These are phyloP conservation scores for Anthoscopus minutus DNA, from an alignment of 2,113 vertebrate genomes.

Conservation along the genomic window DNA sequence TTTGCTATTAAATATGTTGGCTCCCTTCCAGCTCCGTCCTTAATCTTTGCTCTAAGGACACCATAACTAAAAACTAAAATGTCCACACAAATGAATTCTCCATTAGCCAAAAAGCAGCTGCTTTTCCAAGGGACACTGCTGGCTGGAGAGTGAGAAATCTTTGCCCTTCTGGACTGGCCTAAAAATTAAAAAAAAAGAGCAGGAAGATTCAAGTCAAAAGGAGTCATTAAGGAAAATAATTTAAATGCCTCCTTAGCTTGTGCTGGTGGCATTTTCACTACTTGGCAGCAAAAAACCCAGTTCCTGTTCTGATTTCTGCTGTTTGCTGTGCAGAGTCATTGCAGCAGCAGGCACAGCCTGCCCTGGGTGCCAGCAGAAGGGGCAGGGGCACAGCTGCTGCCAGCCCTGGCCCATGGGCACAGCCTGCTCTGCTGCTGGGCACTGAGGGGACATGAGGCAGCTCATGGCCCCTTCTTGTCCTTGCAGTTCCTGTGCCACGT, in stretches of 20 bases:
- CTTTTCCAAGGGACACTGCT: neutral
- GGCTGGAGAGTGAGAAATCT: neutral
- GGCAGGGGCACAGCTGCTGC: neutral
- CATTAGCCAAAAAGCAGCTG: neutral
- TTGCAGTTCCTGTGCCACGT: conserved; percentile 85
- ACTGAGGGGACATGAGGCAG: neutral
- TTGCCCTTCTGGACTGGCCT: neutral
- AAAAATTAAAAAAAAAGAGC: neutral
- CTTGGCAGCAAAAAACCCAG: neutral
- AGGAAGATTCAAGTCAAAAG: neutral
- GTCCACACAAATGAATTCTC: neutral
- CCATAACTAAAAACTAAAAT: neutral
- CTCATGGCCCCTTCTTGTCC: neutral
- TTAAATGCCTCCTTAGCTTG: neutral
- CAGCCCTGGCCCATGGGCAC: accelerated
- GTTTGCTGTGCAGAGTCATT: neutral
- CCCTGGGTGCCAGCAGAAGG: neutral
- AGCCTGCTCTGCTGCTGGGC: neutral
- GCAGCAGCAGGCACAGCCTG: neutral
- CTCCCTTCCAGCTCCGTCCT: neutral
- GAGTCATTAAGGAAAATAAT: neutral
- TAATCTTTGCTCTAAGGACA: neutral
- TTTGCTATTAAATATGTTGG: neutral
- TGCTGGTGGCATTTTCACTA: neutral
- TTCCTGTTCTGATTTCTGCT: neutral